A percentile compares a stretch with the other conserved stretches of the same genome.
Conservation (phyloP, 2,888 invertebrate genomes). For the Acheta domesticus region DNA sequence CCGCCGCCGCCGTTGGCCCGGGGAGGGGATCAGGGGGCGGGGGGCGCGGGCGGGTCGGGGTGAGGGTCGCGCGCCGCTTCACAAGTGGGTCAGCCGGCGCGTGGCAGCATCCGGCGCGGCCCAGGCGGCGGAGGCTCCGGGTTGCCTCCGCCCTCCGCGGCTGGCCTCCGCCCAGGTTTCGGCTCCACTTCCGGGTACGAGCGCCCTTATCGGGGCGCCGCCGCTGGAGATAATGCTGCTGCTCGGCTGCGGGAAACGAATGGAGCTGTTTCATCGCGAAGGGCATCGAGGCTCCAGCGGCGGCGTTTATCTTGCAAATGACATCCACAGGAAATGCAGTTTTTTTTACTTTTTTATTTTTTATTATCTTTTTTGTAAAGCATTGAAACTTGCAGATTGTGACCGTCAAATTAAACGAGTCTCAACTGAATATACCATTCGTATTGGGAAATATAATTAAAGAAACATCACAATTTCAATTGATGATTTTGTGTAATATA, state of each 20-base stretch:
- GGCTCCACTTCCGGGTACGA: background rate
- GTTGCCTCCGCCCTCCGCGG: background rate
- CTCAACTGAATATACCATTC: too few species aligned
- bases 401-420: too few species aligned
- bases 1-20: background rate
- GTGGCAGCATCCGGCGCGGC: background rate
- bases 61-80: conserved; percentile 18
- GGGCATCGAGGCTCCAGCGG: too few species aligned
- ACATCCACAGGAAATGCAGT: too few species aligned
- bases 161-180: background rate
- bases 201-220: background rate
- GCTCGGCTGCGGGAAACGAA: background rate
- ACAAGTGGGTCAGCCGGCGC: conserved; percentile 10
- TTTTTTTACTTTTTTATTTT: too few species aligned
- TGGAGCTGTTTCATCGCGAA: too few species aligned
- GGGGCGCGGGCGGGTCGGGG: background rate
- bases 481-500: too few species aligned
- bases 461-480: too few species aligned
- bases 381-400: too few species aligned
- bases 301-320: too few species aligned
- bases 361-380: too few species aligned
- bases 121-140: background rate
- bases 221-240: background rate
- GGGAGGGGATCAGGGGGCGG: background rate
- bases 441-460: too few species aligned